These are phyloP conservation scores for Myioborus miniatus DNA, from an alignment of 2,797 vertebrate species.

Conservation along the genomic window DNA sequence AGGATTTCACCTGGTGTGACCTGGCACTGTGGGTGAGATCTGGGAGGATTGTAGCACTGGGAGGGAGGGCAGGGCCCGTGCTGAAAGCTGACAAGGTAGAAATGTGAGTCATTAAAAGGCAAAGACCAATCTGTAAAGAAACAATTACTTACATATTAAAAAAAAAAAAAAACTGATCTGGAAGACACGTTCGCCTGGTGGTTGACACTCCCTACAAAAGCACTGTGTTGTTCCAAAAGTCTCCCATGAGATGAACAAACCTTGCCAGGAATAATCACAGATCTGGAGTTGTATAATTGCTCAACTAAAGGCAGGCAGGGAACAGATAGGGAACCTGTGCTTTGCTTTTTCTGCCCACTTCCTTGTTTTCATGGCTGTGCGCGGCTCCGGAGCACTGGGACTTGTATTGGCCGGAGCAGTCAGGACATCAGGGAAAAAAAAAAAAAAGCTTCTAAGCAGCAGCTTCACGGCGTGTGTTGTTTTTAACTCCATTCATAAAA, in stretches of 20 bases:
- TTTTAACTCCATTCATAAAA: conserved; percentile 63
- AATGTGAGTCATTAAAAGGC: conserved; percentile 52
- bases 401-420: background rate
- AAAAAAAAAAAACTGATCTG: conserved; percentile 28
- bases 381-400: background rate
- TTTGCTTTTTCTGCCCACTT: conserved; percentile 32
- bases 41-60: conserved; percentile 34
- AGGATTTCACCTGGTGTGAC: conserved; percentile 38
- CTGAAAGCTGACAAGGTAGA: conserved; percentile 59
- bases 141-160: conserved; percentile 21
- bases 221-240: background rate
- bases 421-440: background rate
- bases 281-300: conserved; percentile 28
- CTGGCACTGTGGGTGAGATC: conserved; percentile 40
- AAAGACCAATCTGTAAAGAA: conserved; percentile 47
- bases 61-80: conserved; percentile 47
- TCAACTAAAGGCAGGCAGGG: background rate
- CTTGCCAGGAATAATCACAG: conserved; percentile 48
- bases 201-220: conserved; percentile 48
- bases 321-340: conserved; percentile 14
- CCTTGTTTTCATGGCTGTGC: background rate
- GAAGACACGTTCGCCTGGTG: conserved; percentile 31
- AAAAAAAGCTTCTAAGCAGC: background rate
- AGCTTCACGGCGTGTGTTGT: background rate
- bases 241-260: conserved; percentile 50